A percentile compares a stretch with the other conserved stretches of the same genome.
phyloP scores from a whole-genome alignment of 2,797 vertebrate species.

The Eulemur coronatus region DNA sequence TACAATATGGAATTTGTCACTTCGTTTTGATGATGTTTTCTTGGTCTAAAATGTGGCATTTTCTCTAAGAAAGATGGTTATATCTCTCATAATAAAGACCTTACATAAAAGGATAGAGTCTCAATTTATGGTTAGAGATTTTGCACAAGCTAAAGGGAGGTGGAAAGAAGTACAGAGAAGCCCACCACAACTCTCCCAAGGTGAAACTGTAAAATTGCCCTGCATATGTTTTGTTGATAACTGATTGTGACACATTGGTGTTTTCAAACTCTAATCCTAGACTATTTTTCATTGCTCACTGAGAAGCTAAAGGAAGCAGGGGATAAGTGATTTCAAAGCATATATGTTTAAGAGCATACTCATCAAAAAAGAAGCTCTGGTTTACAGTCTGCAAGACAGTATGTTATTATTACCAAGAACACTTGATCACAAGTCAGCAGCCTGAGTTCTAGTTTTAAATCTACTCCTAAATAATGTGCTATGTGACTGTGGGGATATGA shows the following conservation, averaged over 20 bases:
- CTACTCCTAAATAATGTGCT: neutral
- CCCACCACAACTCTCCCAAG: neutral
- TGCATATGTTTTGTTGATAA: neutral
- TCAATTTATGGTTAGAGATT: neutral
- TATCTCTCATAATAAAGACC: neutral
- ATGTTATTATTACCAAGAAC: neutral
- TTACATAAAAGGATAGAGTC: neutral
- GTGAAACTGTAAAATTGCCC: neutral
- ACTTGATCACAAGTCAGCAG: neutral
- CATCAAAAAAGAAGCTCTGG: neutral
- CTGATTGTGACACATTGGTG: neutral
- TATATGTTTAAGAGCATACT: neutral
- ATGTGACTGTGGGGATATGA: neutral
- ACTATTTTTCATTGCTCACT: neutral
- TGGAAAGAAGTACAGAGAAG: neutral
- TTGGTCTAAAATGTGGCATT: neutral
- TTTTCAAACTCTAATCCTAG: neutral
- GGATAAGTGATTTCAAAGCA: neutral
- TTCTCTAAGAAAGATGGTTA: neutral
- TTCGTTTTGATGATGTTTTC: neutral
- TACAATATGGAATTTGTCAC: neutral
- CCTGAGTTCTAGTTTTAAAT: neutral
- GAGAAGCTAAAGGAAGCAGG: neutral
- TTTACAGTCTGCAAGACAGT: neutral
- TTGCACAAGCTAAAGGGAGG: neutral